Conservation (phyloP, 2,113 vertebrate species). For the Daboia siamensis region DNA sequence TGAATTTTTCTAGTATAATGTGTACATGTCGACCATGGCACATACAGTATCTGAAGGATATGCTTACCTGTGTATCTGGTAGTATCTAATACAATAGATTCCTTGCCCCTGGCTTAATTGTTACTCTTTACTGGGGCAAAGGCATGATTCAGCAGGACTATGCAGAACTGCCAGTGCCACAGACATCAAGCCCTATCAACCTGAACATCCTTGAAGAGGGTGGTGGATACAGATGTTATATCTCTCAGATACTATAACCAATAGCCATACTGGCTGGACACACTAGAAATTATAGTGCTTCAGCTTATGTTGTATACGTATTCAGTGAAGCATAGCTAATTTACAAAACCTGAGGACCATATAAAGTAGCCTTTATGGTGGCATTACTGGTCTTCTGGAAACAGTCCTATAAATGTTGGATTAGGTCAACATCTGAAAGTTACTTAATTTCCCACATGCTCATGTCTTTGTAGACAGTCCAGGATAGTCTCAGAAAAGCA, state of each 20-base stretch:
- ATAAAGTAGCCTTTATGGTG: neutral
- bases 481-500: neutral
- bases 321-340: neutral
- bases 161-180: neutral
- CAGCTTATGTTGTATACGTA: neutral
- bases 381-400: neutral
- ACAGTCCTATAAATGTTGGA: neutral
- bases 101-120: neutral
- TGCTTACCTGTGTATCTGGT: neutral
- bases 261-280: neutral
- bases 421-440: neutral
- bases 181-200: neutral
- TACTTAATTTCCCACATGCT: neutral
- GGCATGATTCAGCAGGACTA: neutral
- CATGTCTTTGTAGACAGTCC: neutral
- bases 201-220: neutral
- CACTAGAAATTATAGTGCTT: neutral
- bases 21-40: neutral
- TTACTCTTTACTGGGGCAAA: neutral
- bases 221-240: neutral
- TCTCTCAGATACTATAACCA: neutral
- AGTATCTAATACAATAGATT: neutral
- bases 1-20: neutral
- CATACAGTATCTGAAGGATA: neutral
- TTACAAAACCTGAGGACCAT: too few relatives aligned